Base-by-base conservation (phyloP, 2,113 vertebrate genomes). In the Bolborhynchus lineola region DNA sequence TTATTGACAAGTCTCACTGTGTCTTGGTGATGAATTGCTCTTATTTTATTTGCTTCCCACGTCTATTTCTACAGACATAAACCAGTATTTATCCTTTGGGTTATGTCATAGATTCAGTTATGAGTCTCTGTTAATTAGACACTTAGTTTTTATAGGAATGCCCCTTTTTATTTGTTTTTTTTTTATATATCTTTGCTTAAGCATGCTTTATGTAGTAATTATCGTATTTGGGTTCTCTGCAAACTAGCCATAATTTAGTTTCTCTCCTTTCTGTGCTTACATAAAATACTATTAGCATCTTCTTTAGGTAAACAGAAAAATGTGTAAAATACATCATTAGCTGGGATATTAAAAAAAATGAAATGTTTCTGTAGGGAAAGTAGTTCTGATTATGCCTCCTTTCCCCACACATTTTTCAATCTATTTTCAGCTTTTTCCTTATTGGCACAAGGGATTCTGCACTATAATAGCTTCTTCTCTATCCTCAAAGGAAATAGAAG, bases 371-470 rank as follows among this genome's bases (percentile, higher is more conserved):
- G 14, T 52, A 91, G 35, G 74, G 49, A 52, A 96, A 33, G 47
- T 67, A 50, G n/a, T 18, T 90, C 37, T 67, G 68, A 82, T 96
- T 90, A 65, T 77, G 68, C 70, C 81, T 92, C 13, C 35, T 91
- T 95, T 94, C 5, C 77, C 42, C 23, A 42, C 57, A 71, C 64
- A 74, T 75, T 92, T 65, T 86, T 91, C 91, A 89, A 76, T 76
- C 95, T 93, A 88, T 92, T 95, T 60, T 82, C 82, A 96, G 88
- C 90, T 71, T 91, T 78, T 53, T 91, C 93, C 95, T 86, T 59
- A 89, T 59, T 91, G 81, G 33, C 68, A 88, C 5, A 39, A 42
- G 82, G 84, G 72, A 94, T 83, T 95, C 84, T 92, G 55, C 60
- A 50, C 67, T 95, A 65, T 79, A 96, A 92, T 69, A 69, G 37